Evolutionary conservation across 2,797 vertebrate species (phyloP).

Genomic region (Chloroceryle amazona): DNA sequence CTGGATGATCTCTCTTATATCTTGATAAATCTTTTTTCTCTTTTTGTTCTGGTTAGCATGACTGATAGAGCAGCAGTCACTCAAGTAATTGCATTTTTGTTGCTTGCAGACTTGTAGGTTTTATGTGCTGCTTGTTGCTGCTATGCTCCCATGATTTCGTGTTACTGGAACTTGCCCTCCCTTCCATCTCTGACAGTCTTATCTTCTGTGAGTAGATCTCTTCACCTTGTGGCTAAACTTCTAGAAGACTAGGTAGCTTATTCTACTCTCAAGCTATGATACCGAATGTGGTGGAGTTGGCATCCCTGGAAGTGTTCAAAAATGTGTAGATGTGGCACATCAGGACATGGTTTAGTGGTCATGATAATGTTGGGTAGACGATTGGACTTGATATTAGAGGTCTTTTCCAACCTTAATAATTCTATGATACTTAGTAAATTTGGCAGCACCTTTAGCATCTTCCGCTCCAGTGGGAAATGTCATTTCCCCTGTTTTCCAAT

Average conservation of each 20-base stretch:
- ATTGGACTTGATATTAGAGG: too few relatives aligned
- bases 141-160: neutral
- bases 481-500: neutral
- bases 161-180: neutral
- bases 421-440: neutral
- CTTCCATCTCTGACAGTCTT: neutral
- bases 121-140: neutral
- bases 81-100: neutral
- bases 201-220: neutral
- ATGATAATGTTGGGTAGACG: too few relatives aligned
- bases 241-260: neutral
- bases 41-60: neutral
- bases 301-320: too few relatives aligned
- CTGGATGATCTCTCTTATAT: neutral
- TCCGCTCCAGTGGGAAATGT: neutral
- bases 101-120: neutral
- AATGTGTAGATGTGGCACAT: too few relatives aligned
- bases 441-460: neutral
- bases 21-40: neutral
- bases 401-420: too few relatives aligned
- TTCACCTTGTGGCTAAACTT: neutral
- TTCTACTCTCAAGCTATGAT: neutral
- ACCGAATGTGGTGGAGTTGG: neutral
- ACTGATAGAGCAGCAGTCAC: conserved; percentile 2
- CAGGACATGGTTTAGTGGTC: too few relatives aligned